Conservation (phyloP, 2,113 vertebrate species). For the Laterallus jamaicensis region DNA sequence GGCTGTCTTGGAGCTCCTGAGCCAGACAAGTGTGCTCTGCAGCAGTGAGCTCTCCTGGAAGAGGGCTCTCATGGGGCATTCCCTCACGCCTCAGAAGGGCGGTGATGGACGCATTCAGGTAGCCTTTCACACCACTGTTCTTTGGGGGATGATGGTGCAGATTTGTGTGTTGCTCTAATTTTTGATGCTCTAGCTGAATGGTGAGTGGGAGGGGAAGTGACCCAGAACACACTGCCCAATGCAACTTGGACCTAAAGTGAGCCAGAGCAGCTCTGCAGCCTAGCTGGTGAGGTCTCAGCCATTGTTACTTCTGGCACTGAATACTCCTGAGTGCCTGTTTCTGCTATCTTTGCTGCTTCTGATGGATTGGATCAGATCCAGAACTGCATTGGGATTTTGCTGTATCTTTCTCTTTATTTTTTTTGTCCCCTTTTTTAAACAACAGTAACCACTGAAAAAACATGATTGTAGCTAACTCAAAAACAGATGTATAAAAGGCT, state of each 20-base stretch:
- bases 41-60: not conserved
- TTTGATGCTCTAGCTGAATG: not conserved
- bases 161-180: not conserved
- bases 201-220: not conserved
- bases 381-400: not conserved
- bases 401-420: not conserved
- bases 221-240: not conserved
- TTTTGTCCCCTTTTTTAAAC: not conserved
- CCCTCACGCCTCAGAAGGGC: not conserved
- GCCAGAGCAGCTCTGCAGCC: not conserved
- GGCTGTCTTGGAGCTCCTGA: not conserved
- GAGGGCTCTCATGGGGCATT: not conserved
- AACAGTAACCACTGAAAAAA: not conserved
- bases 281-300: not conserved
- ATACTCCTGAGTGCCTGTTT: not conserved
- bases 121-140: not conserved
- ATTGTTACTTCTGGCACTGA: not conserved
- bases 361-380: not conserved
- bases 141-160: not conserved
- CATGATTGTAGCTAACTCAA: not conserved
- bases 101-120: not conserved
- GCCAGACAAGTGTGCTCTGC: not conserved
- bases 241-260: not conserved
- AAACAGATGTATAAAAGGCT: conserved; percentile 32
- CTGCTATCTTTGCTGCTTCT: not conserved